Percentiles rank a stretch among this genome's conserved stretches.
phyloP scores from a whole-genome alignment of 2,888 invertebrate genomes.

The Cheilosia pagana region DNA sequence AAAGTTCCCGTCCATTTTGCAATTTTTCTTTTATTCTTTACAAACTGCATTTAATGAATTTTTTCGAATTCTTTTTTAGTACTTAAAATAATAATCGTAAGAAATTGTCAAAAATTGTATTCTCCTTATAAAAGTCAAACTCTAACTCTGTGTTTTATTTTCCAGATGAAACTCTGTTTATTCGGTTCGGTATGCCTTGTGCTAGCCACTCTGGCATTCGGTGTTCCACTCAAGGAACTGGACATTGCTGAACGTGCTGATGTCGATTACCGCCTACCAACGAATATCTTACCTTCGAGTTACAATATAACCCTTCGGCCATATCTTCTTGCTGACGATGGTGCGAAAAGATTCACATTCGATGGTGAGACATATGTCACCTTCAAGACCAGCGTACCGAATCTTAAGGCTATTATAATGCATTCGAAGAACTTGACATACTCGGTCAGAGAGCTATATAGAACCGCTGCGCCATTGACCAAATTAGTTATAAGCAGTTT shows the following conservation, averaged over 20 bases:
- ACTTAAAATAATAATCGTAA: no score
- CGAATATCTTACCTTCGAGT: slow-evolving; percentile 83
- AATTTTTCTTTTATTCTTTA: no score
- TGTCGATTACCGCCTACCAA: slow-evolving; percentile 78
- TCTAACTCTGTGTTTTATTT: background rate
- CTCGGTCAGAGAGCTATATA: slow-evolving; percentile 76
- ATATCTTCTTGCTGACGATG: slow-evolving; percentile 82
- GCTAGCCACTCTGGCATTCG: slow-evolving; percentile 17
- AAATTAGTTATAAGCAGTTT: slow-evolving; percentile 77
- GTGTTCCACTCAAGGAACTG: slow-evolving; percentile 30
- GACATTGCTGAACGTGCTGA: slow-evolving; percentile 4
- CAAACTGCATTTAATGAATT: no score
- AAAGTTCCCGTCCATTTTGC: no score
- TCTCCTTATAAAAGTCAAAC: no score
- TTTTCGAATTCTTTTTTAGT: no score
- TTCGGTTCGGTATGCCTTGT: slow-evolving; percentile 6
- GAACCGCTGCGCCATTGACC: slow-evolving; percentile 29
- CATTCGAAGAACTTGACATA: slow-evolving; percentile 84
- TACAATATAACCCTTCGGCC: slow-evolving; percentile 85
- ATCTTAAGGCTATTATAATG: slow-evolving; percentile 83
- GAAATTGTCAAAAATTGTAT: no score
- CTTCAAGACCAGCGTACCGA: slow-evolving; percentile 81
- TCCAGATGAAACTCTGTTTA: slow-evolving; percentile 47
- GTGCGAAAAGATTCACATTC: slow-evolving; percentile 79
- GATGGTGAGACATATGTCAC: slow-evolving; percentile 83